Percentiles rank a stretch among this genome's conserved stretches.
These are phyloP conservation scores for Drosophila leontia DNA, from an alignment of 1,140 invertebrate genomes.

Conservation along the genomic window DNA sequence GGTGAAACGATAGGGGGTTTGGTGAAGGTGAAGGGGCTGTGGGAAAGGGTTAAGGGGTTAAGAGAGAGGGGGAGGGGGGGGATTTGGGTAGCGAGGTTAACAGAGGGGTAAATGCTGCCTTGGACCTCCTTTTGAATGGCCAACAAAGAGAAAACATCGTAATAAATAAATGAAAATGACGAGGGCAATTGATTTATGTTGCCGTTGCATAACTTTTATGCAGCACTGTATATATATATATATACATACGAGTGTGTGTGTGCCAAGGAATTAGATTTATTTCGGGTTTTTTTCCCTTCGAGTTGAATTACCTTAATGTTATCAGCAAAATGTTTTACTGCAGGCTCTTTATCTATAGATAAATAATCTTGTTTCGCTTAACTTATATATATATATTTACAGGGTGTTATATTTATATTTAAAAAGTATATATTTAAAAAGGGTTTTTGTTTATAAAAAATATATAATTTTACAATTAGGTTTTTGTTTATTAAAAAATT, in stretches of 20 bases:
- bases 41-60: constrained; percentile 14
- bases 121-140: constrained; percentile 23
- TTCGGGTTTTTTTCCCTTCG: constrained; percentile 14
- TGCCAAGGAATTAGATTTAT: constrained; percentile 34
- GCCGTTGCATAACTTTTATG: constrained; percentile 53
- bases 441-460: neutral
- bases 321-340: constrained; percentile 21
- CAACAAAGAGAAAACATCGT: constrained; percentile 39
- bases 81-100: neutral
- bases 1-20: constrained; percentile 21
- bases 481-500: too few species aligned
- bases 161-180: constrained; percentile 59
- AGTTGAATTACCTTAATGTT: constrained; percentile 33
- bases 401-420: neutral
- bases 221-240: constrained; percentile 13
- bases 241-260: constrained; percentile 12
- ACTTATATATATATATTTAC: constrained; percentile 2
- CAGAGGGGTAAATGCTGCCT: constrained; percentile 11
- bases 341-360: constrained; percentile 9
- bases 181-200: constrained; percentile 56
- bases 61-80: neutral
- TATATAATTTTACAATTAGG: too few species aligned
- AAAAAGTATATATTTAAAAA: neutral
- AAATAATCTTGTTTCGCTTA: constrained; percentile 1
- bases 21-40: too few species aligned